Base-by-base conservation (phyloP, 2,797 vertebrate genomes). In the Syndactyla subalaris region DNA sequence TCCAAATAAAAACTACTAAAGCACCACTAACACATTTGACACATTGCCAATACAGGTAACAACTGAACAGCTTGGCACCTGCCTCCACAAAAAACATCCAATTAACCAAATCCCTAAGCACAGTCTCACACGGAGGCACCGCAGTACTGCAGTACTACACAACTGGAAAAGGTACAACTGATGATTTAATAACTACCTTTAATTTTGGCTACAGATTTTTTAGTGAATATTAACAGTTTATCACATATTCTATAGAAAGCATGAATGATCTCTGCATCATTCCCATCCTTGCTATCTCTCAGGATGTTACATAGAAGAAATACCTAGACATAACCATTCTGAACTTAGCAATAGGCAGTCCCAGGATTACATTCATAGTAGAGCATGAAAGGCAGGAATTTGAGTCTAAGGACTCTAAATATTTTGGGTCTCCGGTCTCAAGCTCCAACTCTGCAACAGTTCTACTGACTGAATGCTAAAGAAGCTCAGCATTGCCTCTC, bases 381-480 rank as follows among this genome's bases (percentile, higher is more conserved):
- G 7, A 74, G 12, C 4, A 36, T 2, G 11, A 77, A 85, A 74
- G 4, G 23, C 15, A 92, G 55, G 22, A 91, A 75, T 30, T 32
- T 63, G 14, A 74, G 63, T 51, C 23, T 16, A 72, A 87, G 26
- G 15, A 76, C 15, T 62, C 3, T 7, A 85, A 54, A 13, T 36
- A 70, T 30, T 79, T 26, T 13, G 14, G 1, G 36, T 65, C 3
- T 61, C 21, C 14, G 4, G 20, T 23, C 4, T 27, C 43, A 85
- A 75, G 38, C 7, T 84, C 43, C 43, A 70, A 14, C 2, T 6
- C 52, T 10, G 18, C 41, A 91, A 51, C 7, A 55, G 14, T 17
- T 59, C 36, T 48, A 55, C 2, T 10, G 1, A 55, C 2, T 9
- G 0, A 55, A 48, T 8, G 8, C 23, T 45, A 39, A 19, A 36